These are phyloP conservation scores for Erebia ligea DNA, from an alignment of 2,888 invertebrate genomes.

Conservation along the genomic window DNA sequence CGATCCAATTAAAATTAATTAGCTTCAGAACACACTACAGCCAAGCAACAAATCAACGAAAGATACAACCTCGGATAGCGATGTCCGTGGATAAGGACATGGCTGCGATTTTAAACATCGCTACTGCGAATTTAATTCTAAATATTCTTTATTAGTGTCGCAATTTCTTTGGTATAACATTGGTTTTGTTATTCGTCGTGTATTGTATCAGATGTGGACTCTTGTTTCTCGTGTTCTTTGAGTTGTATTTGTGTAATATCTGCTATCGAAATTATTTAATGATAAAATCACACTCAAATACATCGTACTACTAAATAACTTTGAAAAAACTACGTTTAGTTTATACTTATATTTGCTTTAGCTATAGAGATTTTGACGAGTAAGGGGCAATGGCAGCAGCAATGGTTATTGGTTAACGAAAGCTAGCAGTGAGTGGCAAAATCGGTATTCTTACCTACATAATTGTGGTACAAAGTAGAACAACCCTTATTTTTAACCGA, in stretches of 20 bases:
- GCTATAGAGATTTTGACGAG: background rate
- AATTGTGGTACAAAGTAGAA: too few relatives aligned
- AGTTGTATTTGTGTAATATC: slow-evolving; percentile 30
- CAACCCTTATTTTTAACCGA: too few relatives aligned
- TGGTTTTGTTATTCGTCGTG: slow-evolving; percentile 37
- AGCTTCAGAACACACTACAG: slow-evolving; percentile 74
- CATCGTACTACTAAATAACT: background rate
- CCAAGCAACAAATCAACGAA: slow-evolving; percentile 76
- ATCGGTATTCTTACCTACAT: too few relatives aligned
- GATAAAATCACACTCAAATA: slow-evolving; percentile 10
- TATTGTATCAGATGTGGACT: slow-evolving; percentile 36
- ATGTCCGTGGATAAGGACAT: slow-evolving; percentile 62
- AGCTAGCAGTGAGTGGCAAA: too few relatives aligned
- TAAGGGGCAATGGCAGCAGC: too few relatives aligned
- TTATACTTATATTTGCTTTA: background rate
- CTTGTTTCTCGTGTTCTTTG: slow-evolving; percentile 34
- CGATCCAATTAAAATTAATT: slow-evolving; percentile 80
- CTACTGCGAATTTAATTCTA: slow-evolving; percentile 51
- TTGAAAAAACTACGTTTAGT: background rate
- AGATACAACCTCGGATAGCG: slow-evolving; percentile 70
- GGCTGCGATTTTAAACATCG: slow-evolving; percentile 47
- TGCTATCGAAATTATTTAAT: slow-evolving; percentile 13
- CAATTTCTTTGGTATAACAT: slow-evolving; percentile 42
- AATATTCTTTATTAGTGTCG: slow-evolving; percentile 46
- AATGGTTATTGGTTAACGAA: too few relatives aligned